phyloP scores from a whole-genome alignment of 1,140 invertebrate species.

The Carcinoscorpius rotundicauda region DNA sequence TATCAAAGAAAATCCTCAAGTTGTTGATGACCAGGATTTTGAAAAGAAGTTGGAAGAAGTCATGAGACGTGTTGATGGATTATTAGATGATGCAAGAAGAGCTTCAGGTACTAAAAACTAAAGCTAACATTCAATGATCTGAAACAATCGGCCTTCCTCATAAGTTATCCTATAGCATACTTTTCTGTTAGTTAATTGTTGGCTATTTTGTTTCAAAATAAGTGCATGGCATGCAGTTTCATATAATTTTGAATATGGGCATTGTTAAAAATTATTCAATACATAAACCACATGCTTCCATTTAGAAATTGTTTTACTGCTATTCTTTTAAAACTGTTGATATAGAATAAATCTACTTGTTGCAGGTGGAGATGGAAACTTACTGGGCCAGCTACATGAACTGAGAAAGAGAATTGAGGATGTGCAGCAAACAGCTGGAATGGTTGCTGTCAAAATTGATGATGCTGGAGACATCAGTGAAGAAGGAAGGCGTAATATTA shows the following conservation, averaged over 20 bases:
- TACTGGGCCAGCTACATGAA: constrained; percentile 52
- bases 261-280: no score
- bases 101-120: constrained; percentile 27
- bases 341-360: no score
- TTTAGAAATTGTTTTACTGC: no score
- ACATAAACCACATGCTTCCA: no score
- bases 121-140: no score
- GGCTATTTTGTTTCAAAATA: no score
- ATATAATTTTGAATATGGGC: no score
- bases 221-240: no score
- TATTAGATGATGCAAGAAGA: constrained; percentile 52
- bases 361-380: constrained; percentile 45
- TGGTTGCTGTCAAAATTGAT: constrained; percentile 38
- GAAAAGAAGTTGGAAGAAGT: constrained; percentile 58
- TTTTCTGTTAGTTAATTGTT: no score
- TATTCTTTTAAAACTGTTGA: no score
- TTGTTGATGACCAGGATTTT: constrained; percentile 72
- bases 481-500: constrained; percentile 52
- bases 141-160: no score
- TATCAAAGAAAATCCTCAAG: constrained; percentile 57
- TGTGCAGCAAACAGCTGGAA: constrained; percentile 39
- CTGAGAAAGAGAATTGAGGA: constrained; percentile 49
- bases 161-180: no score
- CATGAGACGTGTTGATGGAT: constrained; percentile 50
- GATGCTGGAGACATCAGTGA: constrained; percentile 39